Evolutionary conservation across 2,797 vertebrate genomes (phyloP).

Genomic region (Micrastur ruficollis): DNA sequence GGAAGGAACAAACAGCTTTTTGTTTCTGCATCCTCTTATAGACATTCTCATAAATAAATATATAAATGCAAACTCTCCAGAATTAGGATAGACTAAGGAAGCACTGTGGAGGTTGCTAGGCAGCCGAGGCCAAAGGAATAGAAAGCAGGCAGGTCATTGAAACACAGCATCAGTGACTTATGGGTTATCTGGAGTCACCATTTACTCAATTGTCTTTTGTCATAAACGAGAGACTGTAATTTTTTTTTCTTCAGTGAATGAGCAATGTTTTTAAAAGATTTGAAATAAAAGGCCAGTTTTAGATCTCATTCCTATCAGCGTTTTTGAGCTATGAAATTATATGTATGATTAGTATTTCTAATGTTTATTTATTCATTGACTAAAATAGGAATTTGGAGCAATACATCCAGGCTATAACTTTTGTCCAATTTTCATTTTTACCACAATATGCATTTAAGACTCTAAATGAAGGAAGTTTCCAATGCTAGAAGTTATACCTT

Average conservation of each 20-base stretch:
- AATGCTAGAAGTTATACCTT: background rate
- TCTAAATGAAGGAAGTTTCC: background rate
- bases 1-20: slow-evolving; percentile 2
- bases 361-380: background rate
- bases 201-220: slow-evolving; percentile 11
- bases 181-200: slow-evolving; percentile 20
- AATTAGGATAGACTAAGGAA: slow-evolving; percentile 66
- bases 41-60: slow-evolving; percentile 29
- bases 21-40: slow-evolving; percentile 14
- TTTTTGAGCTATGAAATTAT: background rate
- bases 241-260: background rate
- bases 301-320: background rate
- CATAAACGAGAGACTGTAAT: background rate
- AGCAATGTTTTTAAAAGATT: background rate
- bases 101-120: slow-evolving; percentile 71
- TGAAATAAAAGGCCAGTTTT: background rate
- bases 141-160: slow-evolving; percentile 36
- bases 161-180: slow-evolving; percentile 46
- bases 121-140: slow-evolving; percentile 58
- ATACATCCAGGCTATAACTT: background rate
- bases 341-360: background rate
- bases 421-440: background rate
- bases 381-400: background rate
- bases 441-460: background rate
- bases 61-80: slow-evolving; percentile 44